Percentiles rank a stretch among this genome's conserved stretches.
Conservation (phyloP, 2,888 invertebrate species). For the Platycheirus rosarum region DNA sequence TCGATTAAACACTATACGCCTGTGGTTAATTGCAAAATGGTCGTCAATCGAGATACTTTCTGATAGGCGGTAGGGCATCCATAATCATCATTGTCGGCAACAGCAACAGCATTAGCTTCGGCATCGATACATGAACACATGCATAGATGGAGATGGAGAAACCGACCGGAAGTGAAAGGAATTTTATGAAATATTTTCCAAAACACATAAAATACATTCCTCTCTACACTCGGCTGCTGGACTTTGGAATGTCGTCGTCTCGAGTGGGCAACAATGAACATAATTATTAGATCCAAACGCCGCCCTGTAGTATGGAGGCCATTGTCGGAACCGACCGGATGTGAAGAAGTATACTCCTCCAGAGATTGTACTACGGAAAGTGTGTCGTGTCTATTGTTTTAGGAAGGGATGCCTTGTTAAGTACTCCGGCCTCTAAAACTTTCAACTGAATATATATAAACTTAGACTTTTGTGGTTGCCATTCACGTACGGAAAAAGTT, state of each 20-base stretch:
- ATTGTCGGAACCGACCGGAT: neutral
- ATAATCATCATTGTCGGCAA: neutral
- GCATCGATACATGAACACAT: neutral
- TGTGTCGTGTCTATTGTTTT: constrained; percentile 13
- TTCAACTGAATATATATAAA: neutral
- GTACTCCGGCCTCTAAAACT: constrained; percentile 9
- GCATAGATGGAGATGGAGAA: neutral
- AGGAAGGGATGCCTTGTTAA: constrained; percentile 16
- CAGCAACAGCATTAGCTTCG: neutral
- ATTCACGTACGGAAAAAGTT: constrained; percentile 23
- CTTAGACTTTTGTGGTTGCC: constrained; percentile 18
- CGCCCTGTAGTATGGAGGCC: neutral
- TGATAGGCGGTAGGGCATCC: neutral
- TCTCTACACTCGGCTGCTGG: constrained; percentile 8
- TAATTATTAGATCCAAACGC: constrained; percentile 52
- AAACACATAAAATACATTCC: constrained; percentile 45
- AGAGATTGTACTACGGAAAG: neutral
- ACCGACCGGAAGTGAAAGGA: constrained; percentile 14
- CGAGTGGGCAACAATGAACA: constrained; percentile 44
- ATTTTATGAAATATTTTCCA: constrained; percentile 59
- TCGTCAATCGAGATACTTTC: constrained; percentile 36
- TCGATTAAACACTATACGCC: constrained; percentile 67
- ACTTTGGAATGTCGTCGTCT: constrained; percentile 25
- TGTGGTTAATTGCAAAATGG: constrained; percentile 55
- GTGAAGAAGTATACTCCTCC: neutral